Percentiles rank a stretch among this genome's conserved stretches.
These are phyloP conservation scores for Hetaerina americana DNA, from an alignment of 1,140 invertebrate genomes.

Conservation along the genomic window DNA sequence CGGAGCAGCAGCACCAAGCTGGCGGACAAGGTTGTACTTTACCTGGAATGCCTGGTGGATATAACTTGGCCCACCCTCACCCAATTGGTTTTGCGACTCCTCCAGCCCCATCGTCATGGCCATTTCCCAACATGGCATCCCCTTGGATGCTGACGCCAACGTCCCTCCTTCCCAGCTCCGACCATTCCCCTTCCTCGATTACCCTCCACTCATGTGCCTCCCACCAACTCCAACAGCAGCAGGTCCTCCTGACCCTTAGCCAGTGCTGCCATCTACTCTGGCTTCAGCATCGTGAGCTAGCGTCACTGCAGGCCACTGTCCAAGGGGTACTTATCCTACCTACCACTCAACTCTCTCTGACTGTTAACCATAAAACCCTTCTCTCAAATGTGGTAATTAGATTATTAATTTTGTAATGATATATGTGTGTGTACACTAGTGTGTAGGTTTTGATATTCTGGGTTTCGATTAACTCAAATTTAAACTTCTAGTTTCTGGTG, in stretches of 20 bases:
- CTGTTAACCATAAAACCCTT: no score
- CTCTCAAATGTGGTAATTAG: no score
- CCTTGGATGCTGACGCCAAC: background rate
- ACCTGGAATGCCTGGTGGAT: background rate
- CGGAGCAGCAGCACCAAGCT: constrained; percentile 12
- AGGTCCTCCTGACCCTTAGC: constrained; percentile 43
- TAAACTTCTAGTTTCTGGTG: no score
- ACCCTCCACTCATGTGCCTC: constrained; percentile 10
- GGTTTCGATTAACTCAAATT: no score
- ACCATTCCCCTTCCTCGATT: background rate
- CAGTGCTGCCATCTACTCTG: constrained; percentile 48
- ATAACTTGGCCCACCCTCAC: background rate
- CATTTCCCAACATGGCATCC: background rate
- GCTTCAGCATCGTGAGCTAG: constrained; percentile 44
- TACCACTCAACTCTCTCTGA: no score
- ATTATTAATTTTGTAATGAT: no score
- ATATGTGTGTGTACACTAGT: no score
- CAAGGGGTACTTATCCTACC: constrained; percentile 16
- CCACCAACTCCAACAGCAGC: constrained; percentile 34
- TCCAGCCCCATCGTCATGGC: background rate
- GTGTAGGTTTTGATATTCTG: no score
- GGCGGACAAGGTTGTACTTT: background rate
- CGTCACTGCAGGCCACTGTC: constrained; percentile 31
- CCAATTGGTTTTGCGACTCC: background rate
- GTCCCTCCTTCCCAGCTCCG: background rate